phyloP scores from a whole-genome alignment of 2,113 vertebrate species.

The Leucopternis melanops region DNA sequence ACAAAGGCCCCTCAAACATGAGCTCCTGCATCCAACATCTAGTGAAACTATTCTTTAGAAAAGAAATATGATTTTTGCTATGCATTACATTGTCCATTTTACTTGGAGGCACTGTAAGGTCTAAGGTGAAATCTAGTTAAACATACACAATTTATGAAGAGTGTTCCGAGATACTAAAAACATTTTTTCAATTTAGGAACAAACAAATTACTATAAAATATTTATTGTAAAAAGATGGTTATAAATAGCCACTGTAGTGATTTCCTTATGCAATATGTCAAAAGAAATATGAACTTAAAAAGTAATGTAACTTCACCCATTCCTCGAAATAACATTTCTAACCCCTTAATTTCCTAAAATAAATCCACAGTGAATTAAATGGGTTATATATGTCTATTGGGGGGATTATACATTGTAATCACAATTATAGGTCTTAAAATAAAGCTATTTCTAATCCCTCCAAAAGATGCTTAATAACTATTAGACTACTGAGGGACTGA shows the following conservation, averaged over 20 bases:
- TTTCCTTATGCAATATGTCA: not conserved
- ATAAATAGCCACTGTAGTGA: not conserved
- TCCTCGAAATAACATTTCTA: constrained; percentile 26
- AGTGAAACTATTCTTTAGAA: not conserved
- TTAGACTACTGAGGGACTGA: constrained; percentile 49
- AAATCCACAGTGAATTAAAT: constrained; percentile 18
- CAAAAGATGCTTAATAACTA: constrained; percentile 61
- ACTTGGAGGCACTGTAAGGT: not conserved
- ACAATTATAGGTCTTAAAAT: constrained; percentile 60
- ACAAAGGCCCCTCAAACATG: not conserved
- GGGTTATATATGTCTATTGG: not conserved
- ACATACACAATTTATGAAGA: not conserved
- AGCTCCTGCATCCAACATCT: not conserved
- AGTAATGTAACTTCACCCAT: not conserved
- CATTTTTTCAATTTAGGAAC: not conserved
- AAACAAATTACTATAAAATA: not conserved
- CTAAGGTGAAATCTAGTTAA: not conserved
- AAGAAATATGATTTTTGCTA: not conserved
- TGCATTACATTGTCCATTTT: not conserved
- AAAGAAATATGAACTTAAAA: not conserved
- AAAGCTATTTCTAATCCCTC: constrained; percentile 52
- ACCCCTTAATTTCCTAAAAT: constrained; percentile 38
- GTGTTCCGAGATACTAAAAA: not conserved
- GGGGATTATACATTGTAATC: constrained; percentile 47
- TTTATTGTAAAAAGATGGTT: not conserved